phyloP scores from a whole-genome alignment of 2,888 invertebrate genomes.

The Ectobius pallidus region DNA sequence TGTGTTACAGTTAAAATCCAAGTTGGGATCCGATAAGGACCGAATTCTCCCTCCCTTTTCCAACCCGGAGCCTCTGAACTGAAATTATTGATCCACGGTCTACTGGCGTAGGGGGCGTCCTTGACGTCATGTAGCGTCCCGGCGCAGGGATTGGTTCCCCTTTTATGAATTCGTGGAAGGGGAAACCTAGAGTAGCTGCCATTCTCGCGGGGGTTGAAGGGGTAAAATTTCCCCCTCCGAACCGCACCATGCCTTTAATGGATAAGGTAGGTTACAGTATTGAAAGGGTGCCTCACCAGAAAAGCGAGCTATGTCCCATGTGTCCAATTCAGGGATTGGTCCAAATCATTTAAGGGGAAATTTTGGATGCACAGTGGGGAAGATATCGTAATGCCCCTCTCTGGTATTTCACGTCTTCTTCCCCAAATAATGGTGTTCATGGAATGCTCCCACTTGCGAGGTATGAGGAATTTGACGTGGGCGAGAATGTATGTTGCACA shows the following conservation, averaged over 20 bases:
- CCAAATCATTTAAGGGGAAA: neutral
- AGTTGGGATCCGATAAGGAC: neutral
- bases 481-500: neutral
- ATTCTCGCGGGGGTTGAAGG: neutral
- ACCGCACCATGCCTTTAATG: neutral
- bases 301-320: neutral
- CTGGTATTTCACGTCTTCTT: neutral
- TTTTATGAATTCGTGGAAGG: neutral
- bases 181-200: neutral
- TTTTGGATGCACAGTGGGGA: neutral
- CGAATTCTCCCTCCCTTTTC: neutral
- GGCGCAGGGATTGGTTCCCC: neutral
- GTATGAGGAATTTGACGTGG: neutral
- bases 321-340: neutral
- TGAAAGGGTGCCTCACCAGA: neutral
- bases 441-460: neutral
- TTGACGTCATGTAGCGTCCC: constrained; percentile 28
- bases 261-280: neutral
- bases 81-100: constrained; percentile 23
- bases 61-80: neutral
- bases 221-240: neutral
- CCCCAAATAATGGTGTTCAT: neutral
- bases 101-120: constrained; percentile 26
- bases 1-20: neutral
- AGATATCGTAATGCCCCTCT: neutral